Percentiles rank a stretch among this genome's conserved stretches.
These are phyloP conservation scores for Hippopotamyrus pictus DNA, from an alignment of 2,797 vertebrate species.

Conservation along the genomic window DNA sequence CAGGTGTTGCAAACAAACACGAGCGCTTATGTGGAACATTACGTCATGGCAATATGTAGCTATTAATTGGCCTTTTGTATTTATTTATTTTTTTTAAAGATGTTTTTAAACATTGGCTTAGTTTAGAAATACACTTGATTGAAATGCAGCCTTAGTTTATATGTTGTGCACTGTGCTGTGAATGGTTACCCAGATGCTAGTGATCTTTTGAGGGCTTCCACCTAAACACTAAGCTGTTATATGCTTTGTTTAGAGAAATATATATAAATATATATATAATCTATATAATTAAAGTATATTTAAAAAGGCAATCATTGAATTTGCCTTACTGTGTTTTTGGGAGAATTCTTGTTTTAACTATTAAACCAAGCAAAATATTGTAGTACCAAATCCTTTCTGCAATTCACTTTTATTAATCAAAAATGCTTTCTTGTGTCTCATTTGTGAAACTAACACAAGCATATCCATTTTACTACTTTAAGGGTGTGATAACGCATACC, in stretches of 20 bases:
- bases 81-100: neutral
- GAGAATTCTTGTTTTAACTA: slow-evolving; percentile 13
- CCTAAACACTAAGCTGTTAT: slow-evolving; percentile 17
- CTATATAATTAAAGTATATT: slow-evolving; percentile 23
- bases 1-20: neutral
- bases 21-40: neutral
- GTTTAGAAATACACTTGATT: slow-evolving; percentile 8
- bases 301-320: slow-evolving; percentile 12
- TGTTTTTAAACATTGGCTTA: neutral
- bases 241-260: slow-evolving; percentile 14
- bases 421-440: slow-evolving; percentile 9
- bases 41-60: neutral
- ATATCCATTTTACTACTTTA: slow-evolving; percentile 16
- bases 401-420: slow-evolving; percentile 16
- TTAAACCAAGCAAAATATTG: slow-evolving; percentile 2
- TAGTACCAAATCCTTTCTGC: slow-evolving; percentile 11
- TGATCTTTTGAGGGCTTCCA: slow-evolving; percentile 33
- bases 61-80: neutral
- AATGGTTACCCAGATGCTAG: neutral
- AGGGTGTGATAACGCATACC: slow-evolving; percentile 23
- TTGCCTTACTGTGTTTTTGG: slow-evolving; percentile 4
- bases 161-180: slow-evolving; percentile 9
- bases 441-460: slow-evolving; percentile 19
- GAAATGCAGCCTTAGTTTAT: slow-evolving; percentile 21
- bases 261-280: neutral